A percentile compares a stretch with the other conserved stretches of the same genome.
Conservation (phyloP, 2,113 vertebrate species). For the Nyctereutes procyonoides region DNA sequence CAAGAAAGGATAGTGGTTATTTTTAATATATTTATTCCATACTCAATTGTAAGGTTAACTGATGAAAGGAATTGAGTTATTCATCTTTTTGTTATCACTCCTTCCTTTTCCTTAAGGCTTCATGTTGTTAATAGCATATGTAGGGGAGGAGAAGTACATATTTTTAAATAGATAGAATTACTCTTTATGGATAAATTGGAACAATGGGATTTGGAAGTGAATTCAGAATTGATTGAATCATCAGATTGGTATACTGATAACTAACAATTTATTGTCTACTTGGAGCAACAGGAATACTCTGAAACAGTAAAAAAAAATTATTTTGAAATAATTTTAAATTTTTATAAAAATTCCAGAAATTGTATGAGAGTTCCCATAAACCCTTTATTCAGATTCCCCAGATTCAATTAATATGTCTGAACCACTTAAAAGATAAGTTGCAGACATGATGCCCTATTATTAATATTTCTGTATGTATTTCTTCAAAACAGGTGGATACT, state of each 20-base stretch:
- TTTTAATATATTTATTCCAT: neutral
- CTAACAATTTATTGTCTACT: neutral
- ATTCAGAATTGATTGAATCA: neutral
- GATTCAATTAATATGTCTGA: neutral
- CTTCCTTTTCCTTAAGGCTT: neutral
- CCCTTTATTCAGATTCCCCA: neutral
- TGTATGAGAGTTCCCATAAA: neutral
- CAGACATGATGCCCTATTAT: neutral
- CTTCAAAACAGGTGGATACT: neutral
- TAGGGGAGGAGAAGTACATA: neutral
- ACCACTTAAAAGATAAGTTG: neutral
- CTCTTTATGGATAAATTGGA: neutral
- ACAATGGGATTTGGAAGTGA: neutral
- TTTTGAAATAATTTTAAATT: constrained; percentile 16
- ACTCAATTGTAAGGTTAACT: neutral
- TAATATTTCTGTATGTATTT: neutral
- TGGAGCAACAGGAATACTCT: neutral
- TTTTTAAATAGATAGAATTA: neutral
- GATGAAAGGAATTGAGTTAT: neutral
- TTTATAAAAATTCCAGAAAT: neutral
- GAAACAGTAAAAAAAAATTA: neutral
- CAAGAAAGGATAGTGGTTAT: neutral
- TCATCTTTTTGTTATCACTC: neutral
- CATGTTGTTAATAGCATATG: neutral
- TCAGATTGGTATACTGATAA: neutral